phyloP scores from a whole-genome alignment of 2,113 vertebrate genomes.

The Chlamydotis undulata region DNA sequence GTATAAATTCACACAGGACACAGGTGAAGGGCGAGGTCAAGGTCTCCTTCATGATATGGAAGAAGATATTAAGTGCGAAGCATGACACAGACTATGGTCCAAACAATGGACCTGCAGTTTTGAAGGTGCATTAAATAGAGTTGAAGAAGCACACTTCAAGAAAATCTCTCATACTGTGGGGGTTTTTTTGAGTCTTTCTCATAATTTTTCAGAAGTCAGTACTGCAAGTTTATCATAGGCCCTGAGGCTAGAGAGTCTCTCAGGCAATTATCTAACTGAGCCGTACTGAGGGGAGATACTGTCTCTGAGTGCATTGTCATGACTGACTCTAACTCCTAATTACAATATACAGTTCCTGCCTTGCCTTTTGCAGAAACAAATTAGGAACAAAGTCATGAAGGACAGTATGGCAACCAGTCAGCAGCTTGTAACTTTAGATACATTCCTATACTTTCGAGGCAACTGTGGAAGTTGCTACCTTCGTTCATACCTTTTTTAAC shows the following conservation, averaged over 20 bases:
- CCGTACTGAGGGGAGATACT: neutral
- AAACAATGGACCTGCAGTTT: neutral
- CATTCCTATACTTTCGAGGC: neutral
- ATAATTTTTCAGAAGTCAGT: neutral
- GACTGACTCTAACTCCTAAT: neutral
- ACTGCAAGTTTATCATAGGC: neutral
- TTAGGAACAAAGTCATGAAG: neutral
- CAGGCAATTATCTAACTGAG: neutral
- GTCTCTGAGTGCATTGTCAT: neutral
- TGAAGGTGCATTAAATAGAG: neutral
- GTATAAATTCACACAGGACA: neutral
- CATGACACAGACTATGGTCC: neutral
- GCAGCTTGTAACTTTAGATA: neutral
- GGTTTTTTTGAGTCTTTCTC: neutral
- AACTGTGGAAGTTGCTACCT: neutral
- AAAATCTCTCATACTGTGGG: neutral
- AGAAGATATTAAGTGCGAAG: neutral
- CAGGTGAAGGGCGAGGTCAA: neutral
- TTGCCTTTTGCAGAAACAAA: neutral
- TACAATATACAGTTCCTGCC: neutral
- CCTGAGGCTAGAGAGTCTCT: neutral
- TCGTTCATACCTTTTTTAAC: neutral
- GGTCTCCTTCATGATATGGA: neutral
- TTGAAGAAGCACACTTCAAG: neutral
- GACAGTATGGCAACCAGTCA: neutral